A percentile compares a stretch with the other conserved stretches of the same genome.
Evolutionary conservation across 2,113 vertebrate species (phyloP).

Genomic region (Odocoileus virginianus): DNA sequence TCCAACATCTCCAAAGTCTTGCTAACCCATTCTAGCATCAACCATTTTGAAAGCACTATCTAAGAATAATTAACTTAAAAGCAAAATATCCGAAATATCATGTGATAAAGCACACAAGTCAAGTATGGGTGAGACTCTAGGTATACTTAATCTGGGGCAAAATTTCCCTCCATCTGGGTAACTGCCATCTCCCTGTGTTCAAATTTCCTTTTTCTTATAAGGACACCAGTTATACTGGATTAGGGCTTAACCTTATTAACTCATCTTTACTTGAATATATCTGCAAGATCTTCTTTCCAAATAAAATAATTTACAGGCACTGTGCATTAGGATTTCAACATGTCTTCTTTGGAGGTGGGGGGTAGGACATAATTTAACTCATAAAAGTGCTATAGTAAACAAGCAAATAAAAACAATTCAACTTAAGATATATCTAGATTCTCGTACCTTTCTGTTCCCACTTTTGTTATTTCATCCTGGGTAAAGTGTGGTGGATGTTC

Average conservation of each 20-base stretch:
- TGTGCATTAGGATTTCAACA: background rate
- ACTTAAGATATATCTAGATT: background rate
- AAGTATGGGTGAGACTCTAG: background rate
- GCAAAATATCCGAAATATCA: background rate
- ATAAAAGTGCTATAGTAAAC: background rate
- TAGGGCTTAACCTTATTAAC: background rate
- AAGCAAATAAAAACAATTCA: background rate
- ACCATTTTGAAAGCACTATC: background rate
- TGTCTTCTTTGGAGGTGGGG: accelerated
- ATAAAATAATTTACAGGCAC: background rate
- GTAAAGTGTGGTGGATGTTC: background rate
- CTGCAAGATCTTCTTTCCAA: background rate
- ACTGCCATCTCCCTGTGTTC: background rate
- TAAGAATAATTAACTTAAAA: background rate
- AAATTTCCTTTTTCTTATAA: background rate
- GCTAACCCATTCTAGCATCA: background rate
- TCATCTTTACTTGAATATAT: background rate
- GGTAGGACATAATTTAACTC: background rate
- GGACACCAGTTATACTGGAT: background rate
- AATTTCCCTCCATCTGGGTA: background rate
- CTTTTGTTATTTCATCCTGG: background rate
- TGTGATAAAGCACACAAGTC: background rate
- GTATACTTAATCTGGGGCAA: background rate
- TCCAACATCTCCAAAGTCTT: background rate
- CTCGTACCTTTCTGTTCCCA: background rate